phyloP scores from a whole-genome alignment of 2,888 invertebrate species.

The Strigamia maritima region DNA sequence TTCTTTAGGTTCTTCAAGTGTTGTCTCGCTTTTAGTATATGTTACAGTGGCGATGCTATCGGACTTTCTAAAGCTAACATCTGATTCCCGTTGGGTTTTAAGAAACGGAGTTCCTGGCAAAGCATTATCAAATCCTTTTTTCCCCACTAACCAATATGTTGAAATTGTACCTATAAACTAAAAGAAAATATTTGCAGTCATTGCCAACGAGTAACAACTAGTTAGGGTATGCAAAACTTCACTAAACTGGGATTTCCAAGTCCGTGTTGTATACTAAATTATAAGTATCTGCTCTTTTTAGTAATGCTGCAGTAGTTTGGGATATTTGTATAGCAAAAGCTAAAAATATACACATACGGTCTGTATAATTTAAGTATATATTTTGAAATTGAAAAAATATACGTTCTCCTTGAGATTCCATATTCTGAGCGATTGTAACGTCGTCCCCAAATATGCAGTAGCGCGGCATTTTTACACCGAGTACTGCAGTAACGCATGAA shows the following conservation, averaged over 20 bases:
- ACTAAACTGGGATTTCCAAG: background rate
- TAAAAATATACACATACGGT: background rate
- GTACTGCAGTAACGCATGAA: background rate
- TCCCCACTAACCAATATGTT: background rate
- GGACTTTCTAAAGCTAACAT: too few species aligned
- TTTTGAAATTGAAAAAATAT: background rate
- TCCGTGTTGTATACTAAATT: background rate
- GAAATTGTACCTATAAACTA: background rate
- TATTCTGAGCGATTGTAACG: background rate
- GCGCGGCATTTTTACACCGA: background rate
- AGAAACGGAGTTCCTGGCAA: background rate
- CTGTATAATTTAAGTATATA: background rate
- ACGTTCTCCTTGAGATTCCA: conserved; percentile 8
- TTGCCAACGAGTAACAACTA: too few species aligned
- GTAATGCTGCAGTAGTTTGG: background rate
- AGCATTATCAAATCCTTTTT: background rate
- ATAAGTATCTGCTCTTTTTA: background rate
- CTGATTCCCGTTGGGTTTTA: too few species aligned
- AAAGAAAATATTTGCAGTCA: background rate
- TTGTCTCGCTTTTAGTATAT: too few species aligned
- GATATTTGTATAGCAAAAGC: background rate
- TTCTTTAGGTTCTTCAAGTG: too few species aligned
- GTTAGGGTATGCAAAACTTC: background rate
- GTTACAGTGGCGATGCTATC: too few species aligned
- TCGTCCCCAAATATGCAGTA: background rate